Evolutionary conservation across 1,140 invertebrate species (phyloP), one percentile per base, ranked within the genome.

Genomic region (Bombus turneri): DNA sequence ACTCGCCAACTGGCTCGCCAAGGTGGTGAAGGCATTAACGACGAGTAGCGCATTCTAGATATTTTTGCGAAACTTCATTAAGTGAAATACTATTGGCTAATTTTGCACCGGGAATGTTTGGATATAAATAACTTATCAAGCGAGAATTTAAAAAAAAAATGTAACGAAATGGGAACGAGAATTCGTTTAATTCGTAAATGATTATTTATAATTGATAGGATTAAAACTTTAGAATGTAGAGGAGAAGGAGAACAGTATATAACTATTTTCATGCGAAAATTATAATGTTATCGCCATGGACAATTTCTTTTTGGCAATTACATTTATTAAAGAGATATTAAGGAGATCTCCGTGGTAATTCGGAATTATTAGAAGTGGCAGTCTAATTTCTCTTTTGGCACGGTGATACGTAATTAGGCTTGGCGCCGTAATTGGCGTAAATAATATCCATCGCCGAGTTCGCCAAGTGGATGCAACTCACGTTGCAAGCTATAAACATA

Each of bases 1-100:
- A 84, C 77, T 81, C 82, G 80, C 71, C 74, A 69, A 86, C 73
- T 74, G 43, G 18, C 71, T 34, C 57, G 75, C 37, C 83, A 53
- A 86, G 66, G 83, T 83, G 88, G 84, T 31, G 79, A 88, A 88
- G 57, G 79, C 86, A 80, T 78, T 83, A 83, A 83, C 74, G 82
- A 39, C 64, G 62, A 34, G 18, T 5, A n/a, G 22, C 37, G 59
- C 74, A 83, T 78, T 78, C 82, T 83, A 34, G 82, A 77, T 53
- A 83, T 47, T 78, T 83, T 83, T 71, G 64, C 31, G 28, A 34
- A 83, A 34, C 28, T 47, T 53, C 64, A 28, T 83, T 83, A 78
- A 83, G 81, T 18, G 62, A 75, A 83, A 68, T 31, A 18, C 34
- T 28, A 28, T 28, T n/a, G 22, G 82, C 47, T 69, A 77, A 78